Evolutionary conservation across 2,888 invertebrate species (phyloP).

Genomic region (Galerucella pusilla): DNA sequence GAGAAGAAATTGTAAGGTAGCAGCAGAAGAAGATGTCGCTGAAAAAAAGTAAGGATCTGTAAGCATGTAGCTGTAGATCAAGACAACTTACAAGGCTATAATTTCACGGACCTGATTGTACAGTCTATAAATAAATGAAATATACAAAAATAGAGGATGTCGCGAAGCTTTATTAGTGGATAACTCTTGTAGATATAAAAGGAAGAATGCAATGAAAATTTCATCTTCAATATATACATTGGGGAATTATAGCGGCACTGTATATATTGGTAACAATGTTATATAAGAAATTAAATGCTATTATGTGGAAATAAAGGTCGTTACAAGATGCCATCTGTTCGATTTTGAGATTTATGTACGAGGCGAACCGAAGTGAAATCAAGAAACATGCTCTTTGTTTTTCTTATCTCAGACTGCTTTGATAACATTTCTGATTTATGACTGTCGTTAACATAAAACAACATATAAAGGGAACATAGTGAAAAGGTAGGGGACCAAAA

Average conservation of each 20-base stretch:
- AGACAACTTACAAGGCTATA: too few relatives aligned
- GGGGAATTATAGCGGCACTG: neutral
- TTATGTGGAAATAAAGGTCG: conserved; percentile 11
- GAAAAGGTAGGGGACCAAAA: neutral
- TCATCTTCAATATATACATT: neutral
- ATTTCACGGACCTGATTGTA: too few relatives aligned
- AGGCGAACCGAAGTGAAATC: conserved; percentile 5
- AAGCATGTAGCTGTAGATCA: too few relatives aligned
- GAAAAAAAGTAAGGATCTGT: too few relatives aligned
- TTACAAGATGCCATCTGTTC: conserved; percentile 17
- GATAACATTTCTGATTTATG: conserved; percentile 12
- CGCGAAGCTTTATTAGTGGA: too few relatives aligned
- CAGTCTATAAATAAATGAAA: too few relatives aligned
- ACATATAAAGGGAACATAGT: neutral
- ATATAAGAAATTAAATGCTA: neutral
- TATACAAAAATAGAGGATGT: too few relatives aligned
- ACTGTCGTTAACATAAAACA: neutral
- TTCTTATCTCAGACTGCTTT: conserved; percentile 13
- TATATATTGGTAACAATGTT: neutral
- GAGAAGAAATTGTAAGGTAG: too few relatives aligned
- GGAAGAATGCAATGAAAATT: too few relatives aligned
- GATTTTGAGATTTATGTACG: conserved; percentile 19
- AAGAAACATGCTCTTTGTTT: conserved; percentile 12
- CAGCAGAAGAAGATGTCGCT: too few relatives aligned
- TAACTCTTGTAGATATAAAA: too few relatives aligned